phyloP scores from a whole-genome alignment of 2,888 invertebrate genomes.

The Hesperia comma region DNA sequence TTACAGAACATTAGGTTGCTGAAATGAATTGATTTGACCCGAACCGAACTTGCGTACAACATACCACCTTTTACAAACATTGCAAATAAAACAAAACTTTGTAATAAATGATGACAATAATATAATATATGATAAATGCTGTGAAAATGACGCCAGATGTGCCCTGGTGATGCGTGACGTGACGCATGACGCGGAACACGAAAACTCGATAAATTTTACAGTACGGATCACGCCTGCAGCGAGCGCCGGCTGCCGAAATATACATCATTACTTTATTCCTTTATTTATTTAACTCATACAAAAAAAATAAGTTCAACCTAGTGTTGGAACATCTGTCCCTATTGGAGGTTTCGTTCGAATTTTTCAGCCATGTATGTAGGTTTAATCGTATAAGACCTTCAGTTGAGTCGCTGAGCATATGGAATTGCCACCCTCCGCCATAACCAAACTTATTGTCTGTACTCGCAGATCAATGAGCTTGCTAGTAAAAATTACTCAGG shows the following conservation, averaged over 20 bases:
- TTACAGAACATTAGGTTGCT: no score
- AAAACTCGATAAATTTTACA: slow-evolving; percentile 81
- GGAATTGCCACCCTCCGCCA: no score
- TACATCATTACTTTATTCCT: slow-evolving; percentile 27
- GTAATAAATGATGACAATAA: not conserved
- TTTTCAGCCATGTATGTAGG: no score
- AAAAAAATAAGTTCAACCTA: not conserved
- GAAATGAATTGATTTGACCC: no score
- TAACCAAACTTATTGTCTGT: no score
- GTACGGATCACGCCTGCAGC: slow-evolving; percentile 63
- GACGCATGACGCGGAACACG: slow-evolving; percentile 56
- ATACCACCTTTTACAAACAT: no score
- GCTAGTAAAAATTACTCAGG: no score
- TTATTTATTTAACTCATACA: not conserved
- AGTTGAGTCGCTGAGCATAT: no score
- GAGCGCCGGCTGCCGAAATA: slow-evolving; percentile 59
- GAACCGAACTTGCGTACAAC: no score
- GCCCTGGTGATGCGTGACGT: not conserved
- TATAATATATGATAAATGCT: not conserved
- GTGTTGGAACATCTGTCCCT: not conserved
- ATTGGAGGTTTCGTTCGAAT: not conserved
- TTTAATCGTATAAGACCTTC: no score
- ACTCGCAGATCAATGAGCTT: no score
- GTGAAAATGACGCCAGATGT: slow-evolving; percentile 21
- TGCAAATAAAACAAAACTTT: not conserved